These are phyloP conservation scores for Scaeva pyrastri DNA, from an alignment of 2,888 invertebrate genomes.

Conservation along the genomic window DNA sequence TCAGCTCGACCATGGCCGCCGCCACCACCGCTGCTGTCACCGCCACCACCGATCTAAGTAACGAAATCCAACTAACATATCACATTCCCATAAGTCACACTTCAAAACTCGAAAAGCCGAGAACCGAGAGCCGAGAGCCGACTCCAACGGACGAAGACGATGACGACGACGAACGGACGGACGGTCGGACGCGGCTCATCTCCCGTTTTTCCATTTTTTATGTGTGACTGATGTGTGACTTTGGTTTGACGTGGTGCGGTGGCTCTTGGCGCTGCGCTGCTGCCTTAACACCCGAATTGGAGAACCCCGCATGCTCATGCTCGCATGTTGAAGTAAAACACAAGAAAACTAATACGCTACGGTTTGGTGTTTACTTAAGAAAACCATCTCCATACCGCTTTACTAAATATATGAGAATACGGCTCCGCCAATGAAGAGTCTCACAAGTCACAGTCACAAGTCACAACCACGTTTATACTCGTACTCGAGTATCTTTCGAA, in stretches of 20 bases:
- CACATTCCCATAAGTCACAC: slow-evolving; percentile 58
- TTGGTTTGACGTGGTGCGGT: slow-evolving; percentile 35
- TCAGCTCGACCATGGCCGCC: slow-evolving; percentile 77
- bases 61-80: slow-evolving; percentile 64
- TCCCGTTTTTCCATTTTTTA: slow-evolving; percentile 6
- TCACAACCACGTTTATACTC: slow-evolving; percentile 23
- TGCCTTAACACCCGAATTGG: slow-evolving; percentile 28
- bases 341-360: slow-evolving; percentile 45
- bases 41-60: slow-evolving; percentile 49
- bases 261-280: slow-evolving; percentile 1
- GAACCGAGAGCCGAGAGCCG: too few relatives aligned
- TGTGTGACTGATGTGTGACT: slow-evolving; percentile 59
- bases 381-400: slow-evolving; percentile 40
- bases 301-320: not conserved
- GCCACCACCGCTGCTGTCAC: not conserved
- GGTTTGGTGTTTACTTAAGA: slow-evolving; percentile 70
- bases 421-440: not conserved
- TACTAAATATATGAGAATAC: too few relatives aligned
- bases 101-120: slow-evolving; percentile 48
- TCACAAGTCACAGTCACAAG: too few relatives aligned
- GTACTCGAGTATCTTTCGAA: slow-evolving; percentile 20
- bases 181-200: slow-evolving; percentile 43
- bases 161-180: not conserved
- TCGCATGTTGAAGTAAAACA: slow-evolving; percentile 30
- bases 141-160: too few relatives aligned